phyloP scores from a whole-genome alignment of 2,797 vertebrate genomes.

The Rhadinocentrus ornatus region DNA sequence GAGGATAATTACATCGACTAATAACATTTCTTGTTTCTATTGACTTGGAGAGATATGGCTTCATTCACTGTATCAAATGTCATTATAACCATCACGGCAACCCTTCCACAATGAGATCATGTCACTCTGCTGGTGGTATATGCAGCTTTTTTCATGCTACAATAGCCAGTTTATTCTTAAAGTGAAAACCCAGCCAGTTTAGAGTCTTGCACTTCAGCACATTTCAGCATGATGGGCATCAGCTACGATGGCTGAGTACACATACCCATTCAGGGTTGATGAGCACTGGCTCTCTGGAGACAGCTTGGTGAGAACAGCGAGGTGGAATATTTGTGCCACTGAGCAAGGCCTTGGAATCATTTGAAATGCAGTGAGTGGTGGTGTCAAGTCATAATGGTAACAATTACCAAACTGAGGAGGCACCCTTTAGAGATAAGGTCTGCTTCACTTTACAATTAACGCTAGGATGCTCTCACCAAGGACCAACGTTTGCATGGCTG shows the following conservation, averaged over 20 bases:
- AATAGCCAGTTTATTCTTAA: conserved; percentile 41
- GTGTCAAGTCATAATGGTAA: conserved; percentile 67
- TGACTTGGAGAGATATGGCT: background rate
- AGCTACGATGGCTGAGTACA: conserved; percentile 60
- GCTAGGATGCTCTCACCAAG: conserved; percentile 50
- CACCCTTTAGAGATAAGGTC: conserved; percentile 57
- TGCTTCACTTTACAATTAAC: conserved; percentile 65
- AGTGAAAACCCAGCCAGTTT: conserved; percentile 40
- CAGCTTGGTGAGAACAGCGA: conserved; percentile 72
- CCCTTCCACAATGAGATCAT: conserved; percentile 9
- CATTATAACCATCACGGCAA: conserved; percentile 18
- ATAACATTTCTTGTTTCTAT: background rate
- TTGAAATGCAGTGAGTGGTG: conserved; percentile 64
- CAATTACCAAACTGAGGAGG: conserved; percentile 71
- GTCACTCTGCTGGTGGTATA: conserved; percentile 36
- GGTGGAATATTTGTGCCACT: conserved; percentile 80
- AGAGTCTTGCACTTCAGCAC: conserved; percentile 26
- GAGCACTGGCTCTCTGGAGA: conserved; percentile 69
- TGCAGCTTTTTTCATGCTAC: conserved; percentile 34
- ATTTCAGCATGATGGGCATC: conserved; percentile 61
- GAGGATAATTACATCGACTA: background rate
- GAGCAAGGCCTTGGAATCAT: conserved; percentile 64
- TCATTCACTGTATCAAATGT: conserved; percentile 11
- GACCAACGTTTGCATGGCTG: conserved; percentile 57
- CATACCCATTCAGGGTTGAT: conserved; percentile 67